Evolutionary conservation across 1,140 invertebrate species (phyloP), one percentile per base, ranked within the genome.

Genomic region (Reticulitermes speratus): DNA sequence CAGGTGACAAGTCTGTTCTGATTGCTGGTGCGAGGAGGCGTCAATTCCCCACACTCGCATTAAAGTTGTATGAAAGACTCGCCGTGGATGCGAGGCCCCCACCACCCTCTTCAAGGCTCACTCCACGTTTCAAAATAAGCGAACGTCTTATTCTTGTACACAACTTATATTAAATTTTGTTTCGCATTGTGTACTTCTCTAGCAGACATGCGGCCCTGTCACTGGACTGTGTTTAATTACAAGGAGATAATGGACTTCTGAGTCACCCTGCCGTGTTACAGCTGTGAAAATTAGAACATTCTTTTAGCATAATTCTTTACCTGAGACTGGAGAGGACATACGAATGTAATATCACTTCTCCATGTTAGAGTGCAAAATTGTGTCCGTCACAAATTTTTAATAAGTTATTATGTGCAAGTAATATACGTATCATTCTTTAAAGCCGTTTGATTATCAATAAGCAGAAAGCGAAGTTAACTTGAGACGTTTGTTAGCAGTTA

Each of bases 1-100:
- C 92, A 94, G 93, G 93, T 94, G 93, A 94, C 92, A 94, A 93
- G 92, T 93, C 92, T 91, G 93, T 93, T 91, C 93, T 94, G 90
- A 93, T 93, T 91, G 85, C 44, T 44, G 93, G 93, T 91, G 92
- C 92, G 91, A 93, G 65, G 65, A 30, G 52, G 14, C 7, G 93
- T 91, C 93, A 92, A 91, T 91, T 83, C 48, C 48, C 52, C n/a
- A 21, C 83, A 25, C 52, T 69, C 21, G 52, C 86, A 44, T 69
- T 83, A 65, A 84, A 84, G 83, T 65, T 83, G 5, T 84, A 84
- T 52, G 3, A 81, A 84, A 84, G 86, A 86, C 86, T 86, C 82
- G 81, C 59, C 25, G 82, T 45, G 44, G 32, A 21, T 44, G 44
- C 38, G n/a, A n/a, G 32, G 38, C 59, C 48, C 14, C 23, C 23